Evolutionary conservation across 2,888 invertebrate genomes (phyloP).

Genomic region (Actias luna): DNA sequence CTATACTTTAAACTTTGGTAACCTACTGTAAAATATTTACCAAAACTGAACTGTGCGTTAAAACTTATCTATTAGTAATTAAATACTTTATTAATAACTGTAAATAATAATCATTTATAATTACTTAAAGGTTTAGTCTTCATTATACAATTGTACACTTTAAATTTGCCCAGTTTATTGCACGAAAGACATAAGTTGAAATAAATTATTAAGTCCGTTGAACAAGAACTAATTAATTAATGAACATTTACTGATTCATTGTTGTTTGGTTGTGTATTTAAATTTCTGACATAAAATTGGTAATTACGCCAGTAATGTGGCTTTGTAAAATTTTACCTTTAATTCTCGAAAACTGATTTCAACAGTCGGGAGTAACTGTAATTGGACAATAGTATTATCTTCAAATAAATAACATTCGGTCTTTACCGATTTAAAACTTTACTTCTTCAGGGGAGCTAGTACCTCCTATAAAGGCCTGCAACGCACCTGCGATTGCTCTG

Average conservation of each 20-base stretch:
- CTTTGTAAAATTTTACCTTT: neutral
- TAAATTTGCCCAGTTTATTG: slow-evolving; percentile 19
- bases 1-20: too few species aligned
- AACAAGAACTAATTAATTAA: slow-evolving; percentile 42
- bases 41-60: neutral
- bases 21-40: neutral
- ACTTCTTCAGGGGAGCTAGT: neutral
- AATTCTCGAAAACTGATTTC: neutral
- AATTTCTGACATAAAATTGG: slow-evolving; percentile 22
- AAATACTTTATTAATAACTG: neutral
- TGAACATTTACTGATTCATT: slow-evolving; percentile 24
- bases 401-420: neutral
- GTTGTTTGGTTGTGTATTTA: slow-evolving; percentile 20
- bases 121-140: neutral
- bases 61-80: neutral
- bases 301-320: slow-evolving; percentile 10
- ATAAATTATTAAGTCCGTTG: slow-evolving; percentile 32
- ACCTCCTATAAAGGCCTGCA: neutral
- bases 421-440: neutral
- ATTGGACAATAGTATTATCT: neutral
- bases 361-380: neutral
- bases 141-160: neutral
- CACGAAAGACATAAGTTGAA: slow-evolving; percentile 23
- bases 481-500: too few species aligned
- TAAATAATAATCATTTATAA: neutral